Conservation (phyloP, 2,113 vertebrate genomes). For the Lipophrys pholis region DNA sequence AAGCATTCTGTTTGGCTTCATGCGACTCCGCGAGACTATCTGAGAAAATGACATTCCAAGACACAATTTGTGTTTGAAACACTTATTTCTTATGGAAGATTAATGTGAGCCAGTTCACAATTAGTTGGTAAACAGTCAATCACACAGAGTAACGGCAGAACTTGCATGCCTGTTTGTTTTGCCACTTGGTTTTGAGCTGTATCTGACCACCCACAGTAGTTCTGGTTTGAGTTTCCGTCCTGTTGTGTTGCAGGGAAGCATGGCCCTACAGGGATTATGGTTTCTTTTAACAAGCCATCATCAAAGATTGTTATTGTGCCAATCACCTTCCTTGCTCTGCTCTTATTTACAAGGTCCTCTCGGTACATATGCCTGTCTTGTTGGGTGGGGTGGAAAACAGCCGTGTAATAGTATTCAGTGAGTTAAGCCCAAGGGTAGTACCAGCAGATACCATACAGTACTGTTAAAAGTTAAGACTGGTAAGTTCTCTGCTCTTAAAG, state of each 20-base stretch:
- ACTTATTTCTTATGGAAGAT: slow-evolving; percentile 40
- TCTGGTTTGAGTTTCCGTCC: slow-evolving; percentile 58
- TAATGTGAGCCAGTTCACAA: slow-evolving; percentile 55
- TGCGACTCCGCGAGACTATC: slow-evolving; percentile 47
- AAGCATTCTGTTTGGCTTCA: slow-evolving; percentile 43
- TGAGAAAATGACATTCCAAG: slow-evolving; percentile 60
- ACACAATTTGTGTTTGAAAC: slow-evolving; percentile 54
- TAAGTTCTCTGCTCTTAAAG: not conserved
- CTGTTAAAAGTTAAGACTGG: not conserved
- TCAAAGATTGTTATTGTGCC: slow-evolving; percentile 46
- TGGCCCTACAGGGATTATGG: slow-evolving; percentile 45
- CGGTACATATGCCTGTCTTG: slow-evolving; percentile 21
- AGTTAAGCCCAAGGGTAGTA: slow-evolving; percentile 2
- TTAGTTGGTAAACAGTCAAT: slow-evolving; percentile 78
- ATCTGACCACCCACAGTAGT: slow-evolving; percentile 78
- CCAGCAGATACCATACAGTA: slow-evolving; percentile 14
- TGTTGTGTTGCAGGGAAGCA: slow-evolving; percentile 37
- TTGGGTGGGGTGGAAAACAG: slow-evolving; percentile 44
- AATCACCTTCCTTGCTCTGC: slow-evolving; percentile 42
- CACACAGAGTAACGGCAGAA: slow-evolving; percentile 40
- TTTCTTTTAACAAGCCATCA: slow-evolving; percentile 40
- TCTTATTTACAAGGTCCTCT: slow-evolving; percentile 42
- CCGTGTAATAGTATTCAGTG: slow-evolving; percentile 4
- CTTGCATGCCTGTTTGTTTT: slow-evolving; percentile 55
- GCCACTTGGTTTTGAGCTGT: slow-evolving; percentile 65